phyloP scores from a whole-genome alignment of 2,888 invertebrate genomes.

The Limulus polyphemus region DNA sequence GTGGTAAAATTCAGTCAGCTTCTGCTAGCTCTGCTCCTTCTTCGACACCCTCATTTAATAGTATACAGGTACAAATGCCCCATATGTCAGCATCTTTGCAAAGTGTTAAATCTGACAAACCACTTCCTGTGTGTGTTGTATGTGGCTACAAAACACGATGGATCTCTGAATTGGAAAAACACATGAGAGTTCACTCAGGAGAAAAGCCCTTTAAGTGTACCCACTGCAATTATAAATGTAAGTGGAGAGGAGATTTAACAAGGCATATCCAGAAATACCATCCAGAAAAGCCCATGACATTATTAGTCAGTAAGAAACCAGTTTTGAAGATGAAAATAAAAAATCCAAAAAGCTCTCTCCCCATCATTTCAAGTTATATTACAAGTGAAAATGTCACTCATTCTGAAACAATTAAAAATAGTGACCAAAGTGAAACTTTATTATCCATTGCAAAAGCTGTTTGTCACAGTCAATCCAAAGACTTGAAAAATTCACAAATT shows the following conservation, averaged over 20 bases:
- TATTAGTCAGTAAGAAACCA: slow-evolving; percentile 2
- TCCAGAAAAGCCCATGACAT: slow-evolving; percentile 11
- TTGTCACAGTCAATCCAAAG: too few species aligned
- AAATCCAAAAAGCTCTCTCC: neutral
- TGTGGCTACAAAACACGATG: slow-evolving; percentile 25
- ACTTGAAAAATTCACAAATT: neutral
- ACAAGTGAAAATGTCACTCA: neutral
- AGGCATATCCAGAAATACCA: slow-evolving; percentile 25
- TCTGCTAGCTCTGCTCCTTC: neutral
- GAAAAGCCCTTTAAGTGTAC: slow-evolving; percentile 25
- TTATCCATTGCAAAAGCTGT: neutral
- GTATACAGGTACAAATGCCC: too few species aligned
- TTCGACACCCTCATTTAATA: neutral
- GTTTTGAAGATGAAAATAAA: neutral
- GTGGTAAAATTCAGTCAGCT: too few species aligned
- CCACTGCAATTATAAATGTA: slow-evolving; percentile 25
- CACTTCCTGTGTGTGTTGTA: slow-evolving; percentile 15
- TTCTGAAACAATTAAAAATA: slow-evolving; percentile 1
- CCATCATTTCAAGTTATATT: neutral
- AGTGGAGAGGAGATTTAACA: slow-evolving; percentile 26
- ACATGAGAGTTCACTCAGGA: slow-evolving; percentile 24
- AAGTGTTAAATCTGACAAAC: neutral
- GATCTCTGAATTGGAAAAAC: slow-evolving; percentile 25
- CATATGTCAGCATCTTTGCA: neutral
- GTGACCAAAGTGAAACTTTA: neutral